These are phyloP conservation scores for Bucco capensis DNA, from an alignment of 2,113 vertebrate genomes.

Conservation along the genomic window DNA sequence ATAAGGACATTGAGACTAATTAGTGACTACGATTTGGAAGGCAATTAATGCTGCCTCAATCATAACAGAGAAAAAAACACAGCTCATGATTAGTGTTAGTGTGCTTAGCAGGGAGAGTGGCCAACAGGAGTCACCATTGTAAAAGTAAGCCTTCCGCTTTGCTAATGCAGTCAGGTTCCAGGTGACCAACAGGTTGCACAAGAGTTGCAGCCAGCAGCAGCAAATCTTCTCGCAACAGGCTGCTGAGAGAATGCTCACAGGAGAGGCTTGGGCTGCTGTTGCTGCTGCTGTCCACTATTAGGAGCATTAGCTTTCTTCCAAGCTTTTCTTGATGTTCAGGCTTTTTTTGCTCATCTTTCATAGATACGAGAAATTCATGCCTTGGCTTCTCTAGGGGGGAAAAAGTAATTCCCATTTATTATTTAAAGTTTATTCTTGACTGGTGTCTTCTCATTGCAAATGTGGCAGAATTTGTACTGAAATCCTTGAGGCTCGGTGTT, in stretches of 20 bases:
- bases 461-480: not conserved
- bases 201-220: not conserved
- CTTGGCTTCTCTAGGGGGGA: not conserved
- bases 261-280: not conserved
- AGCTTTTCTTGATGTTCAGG: not conserved
- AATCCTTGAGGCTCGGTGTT: not conserved
- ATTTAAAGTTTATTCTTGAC: not conserved
- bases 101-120: not conserved
- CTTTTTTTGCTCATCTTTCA: not conserved
- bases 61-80: not conserved
- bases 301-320: not conserved
- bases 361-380: not conserved
- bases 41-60: not conserved
- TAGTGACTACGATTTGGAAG: not conserved
- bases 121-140: constrained; percentile 56
- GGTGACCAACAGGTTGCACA: not conserved
- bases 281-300: not conserved
- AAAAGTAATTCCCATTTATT: not conserved
- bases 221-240: not conserved
- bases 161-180: not conserved
- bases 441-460: not conserved
- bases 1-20: not conserved
- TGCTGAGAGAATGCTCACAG: accelerated
- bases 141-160: not conserved
- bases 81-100: not conserved